phyloP scores from a whole-genome alignment of 2,113 vertebrate genomes.

The Gnathonemus longibarbis region DNA sequence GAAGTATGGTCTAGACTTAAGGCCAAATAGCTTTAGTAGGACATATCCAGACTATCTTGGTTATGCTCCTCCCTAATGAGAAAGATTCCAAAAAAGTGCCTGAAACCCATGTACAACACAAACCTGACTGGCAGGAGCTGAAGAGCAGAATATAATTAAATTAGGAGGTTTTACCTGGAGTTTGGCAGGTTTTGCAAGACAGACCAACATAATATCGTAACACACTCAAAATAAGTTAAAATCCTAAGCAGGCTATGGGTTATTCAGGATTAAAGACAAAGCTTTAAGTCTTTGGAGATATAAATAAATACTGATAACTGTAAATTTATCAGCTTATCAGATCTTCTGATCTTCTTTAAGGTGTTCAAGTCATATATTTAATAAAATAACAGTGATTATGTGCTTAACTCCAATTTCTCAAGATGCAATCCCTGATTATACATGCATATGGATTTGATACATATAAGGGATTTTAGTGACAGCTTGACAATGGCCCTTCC shows the following conservation, averaged over 20 bases:
- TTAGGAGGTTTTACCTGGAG: not conserved
- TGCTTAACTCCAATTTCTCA: not conserved
- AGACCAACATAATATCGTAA: not conserved
- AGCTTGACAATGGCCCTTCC: not conserved
- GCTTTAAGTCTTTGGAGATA: not conserved
- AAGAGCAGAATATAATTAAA: not conserved
- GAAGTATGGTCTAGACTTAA: no score
- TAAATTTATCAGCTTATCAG: not conserved
- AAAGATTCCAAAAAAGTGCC: not conserved
- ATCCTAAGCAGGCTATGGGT: not conserved
- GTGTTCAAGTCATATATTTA: not conserved
- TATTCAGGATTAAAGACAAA: not conserved
- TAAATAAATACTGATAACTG: not conserved
- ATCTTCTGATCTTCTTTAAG: not conserved
- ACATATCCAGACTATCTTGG: not conserved
- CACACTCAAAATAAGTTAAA: not conserved
- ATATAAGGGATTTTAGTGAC: not conserved
- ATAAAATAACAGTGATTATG: not conserved
- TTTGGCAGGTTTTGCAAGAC: not conserved
- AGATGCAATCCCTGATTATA: not conserved
- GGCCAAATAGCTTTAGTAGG: not conserved
- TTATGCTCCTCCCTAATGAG: not conserved
- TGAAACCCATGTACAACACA: not conserved
- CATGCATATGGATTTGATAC: not conserved
- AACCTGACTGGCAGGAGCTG: not conserved